phyloP scores from a whole-genome alignment of 2,797 vertebrate genomes.

The Nyctalus aviator region DNA sequence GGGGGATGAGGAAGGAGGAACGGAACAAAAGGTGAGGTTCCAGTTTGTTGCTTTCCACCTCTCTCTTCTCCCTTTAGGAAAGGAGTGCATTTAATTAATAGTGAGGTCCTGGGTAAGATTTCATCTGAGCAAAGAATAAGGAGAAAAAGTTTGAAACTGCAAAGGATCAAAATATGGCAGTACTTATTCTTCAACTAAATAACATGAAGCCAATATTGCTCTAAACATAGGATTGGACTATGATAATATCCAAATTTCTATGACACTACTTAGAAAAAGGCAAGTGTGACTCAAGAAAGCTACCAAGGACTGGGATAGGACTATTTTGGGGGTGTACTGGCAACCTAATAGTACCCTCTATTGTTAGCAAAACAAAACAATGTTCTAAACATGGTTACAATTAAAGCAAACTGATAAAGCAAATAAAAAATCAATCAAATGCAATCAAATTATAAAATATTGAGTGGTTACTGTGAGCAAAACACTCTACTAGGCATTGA shows the following conservation, averaged over 20 bases:
- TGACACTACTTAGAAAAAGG: conserved; percentile 23
- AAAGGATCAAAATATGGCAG: conserved; percentile 59
- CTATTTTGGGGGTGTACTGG: background rate
- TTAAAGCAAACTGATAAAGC: background rate
- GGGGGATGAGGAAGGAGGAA: background rate
- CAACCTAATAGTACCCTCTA: conserved; percentile 20
- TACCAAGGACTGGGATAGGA: background rate
- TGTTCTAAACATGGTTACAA: conserved; percentile 1
- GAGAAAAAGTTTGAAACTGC: conserved; percentile 66
- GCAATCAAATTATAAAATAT: background rate
- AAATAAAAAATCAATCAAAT: conserved; percentile 44
- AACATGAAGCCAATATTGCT: conserved; percentile 14
- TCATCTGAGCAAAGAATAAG: conserved; percentile 31
- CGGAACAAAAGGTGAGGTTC: conserved; percentile 26
- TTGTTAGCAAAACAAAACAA: conserved; percentile 52
- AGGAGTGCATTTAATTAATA: background rate
- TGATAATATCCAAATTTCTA: conserved; percentile 1
- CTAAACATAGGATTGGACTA: background rate
- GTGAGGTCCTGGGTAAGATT: background rate
- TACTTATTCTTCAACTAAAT: conserved; percentile 58
- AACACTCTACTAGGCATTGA: background rate
- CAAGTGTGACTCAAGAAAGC: conserved; percentile 25
- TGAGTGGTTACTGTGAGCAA: background rate
- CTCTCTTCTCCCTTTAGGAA: background rate
- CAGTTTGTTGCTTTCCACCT: background rate